Conservation (phyloP, 2,888 invertebrate species). For the Cantharis nigra region DNA sequence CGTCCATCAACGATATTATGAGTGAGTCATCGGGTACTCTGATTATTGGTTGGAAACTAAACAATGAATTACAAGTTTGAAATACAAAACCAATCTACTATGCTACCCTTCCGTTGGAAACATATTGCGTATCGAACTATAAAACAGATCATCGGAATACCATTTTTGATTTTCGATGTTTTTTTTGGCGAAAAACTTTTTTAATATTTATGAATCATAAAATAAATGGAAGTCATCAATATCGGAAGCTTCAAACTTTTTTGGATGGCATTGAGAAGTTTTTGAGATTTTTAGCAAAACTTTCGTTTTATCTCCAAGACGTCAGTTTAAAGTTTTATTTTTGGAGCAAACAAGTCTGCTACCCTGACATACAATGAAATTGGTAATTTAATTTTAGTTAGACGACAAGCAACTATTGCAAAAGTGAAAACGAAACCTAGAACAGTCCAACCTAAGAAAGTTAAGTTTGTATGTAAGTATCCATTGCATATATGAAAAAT, state of each 20-base stretch:
- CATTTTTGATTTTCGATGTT: neutral
- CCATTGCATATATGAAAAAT: neutral
- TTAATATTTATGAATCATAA: neutral
- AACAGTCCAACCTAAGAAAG: conserved; percentile 87
- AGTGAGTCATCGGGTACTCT: conserved; percentile 34
- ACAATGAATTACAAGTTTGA: conserved; percentile 5
- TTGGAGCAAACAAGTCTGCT: neutral
- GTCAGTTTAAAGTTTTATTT: neutral
- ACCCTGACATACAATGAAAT: neutral
- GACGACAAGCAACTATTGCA: conserved; percentile 73
- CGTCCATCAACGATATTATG: conserved; percentile 10
- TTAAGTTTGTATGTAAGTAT: conserved; percentile 89
- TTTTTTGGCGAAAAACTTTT: neutral
- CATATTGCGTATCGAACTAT: neutral
- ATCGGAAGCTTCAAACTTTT: neutral
- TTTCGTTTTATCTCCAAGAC: neutral
- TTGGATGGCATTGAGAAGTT: neutral
- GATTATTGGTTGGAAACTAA: conserved; percentile 25
- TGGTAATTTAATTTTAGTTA: conserved; percentile 47
- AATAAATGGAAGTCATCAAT: neutral
- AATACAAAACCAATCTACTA: neutral
- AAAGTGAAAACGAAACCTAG: conserved; percentile 79
- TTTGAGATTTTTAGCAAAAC: neutral
- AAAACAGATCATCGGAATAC: neutral
- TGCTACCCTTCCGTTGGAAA: neutral